Base-by-base conservation (phyloP, 2,113 vertebrate species). In the Cinclus mexicanus region DNA sequence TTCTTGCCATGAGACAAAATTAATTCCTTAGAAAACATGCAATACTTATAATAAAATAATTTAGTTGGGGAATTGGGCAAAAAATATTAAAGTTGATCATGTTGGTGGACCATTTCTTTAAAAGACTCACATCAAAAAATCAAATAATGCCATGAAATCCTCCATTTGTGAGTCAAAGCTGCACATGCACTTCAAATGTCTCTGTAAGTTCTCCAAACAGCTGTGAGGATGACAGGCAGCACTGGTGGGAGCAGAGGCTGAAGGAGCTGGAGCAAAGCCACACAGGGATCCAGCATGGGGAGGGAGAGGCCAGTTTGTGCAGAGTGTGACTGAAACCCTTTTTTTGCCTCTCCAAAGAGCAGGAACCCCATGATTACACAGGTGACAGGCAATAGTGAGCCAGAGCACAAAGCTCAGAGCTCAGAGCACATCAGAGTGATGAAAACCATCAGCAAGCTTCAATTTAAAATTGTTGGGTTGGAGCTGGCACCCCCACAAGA, bases 401-500 rank as follows among this genome's bases (percentile, higher is more conserved):
- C 55, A 20, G 64, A 77, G 18, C 11, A 22, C 60, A 59, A 33
- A 67, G 87, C 84, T 71, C 57, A 68, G 39, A 64, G 87, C 87
- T 72, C 53, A 72, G 71, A 61, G 19, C 63, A 77, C 41, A 64
- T 41, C 63, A 79, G 65, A 37, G 85, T 81, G 76, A 67, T 5
- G 25, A 83, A 91, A 93, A 95, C 21, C 53, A 74, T 68, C 63
- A 88, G 46, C 60, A 70, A 77, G 49, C 63, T 86, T 70, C 90
- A 56, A 49, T 75, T 64, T 44, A 56, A 86, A 92, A 86, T 81
- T 87, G 72, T 63, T 71, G 57, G 80, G 64, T 47, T 89, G 93
- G 71, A 81, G 76, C 44, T 94, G 93, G 68, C 83, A 90, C 64
- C 60, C 78, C 68, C 65, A 83, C 56, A 90, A 92, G 69, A 93